Evolutionary conservation across 2,888 invertebrate genomes (phyloP), one percentile per base, ranked within the genome.

Genomic region (Cheilosia vulpina): DNA sequence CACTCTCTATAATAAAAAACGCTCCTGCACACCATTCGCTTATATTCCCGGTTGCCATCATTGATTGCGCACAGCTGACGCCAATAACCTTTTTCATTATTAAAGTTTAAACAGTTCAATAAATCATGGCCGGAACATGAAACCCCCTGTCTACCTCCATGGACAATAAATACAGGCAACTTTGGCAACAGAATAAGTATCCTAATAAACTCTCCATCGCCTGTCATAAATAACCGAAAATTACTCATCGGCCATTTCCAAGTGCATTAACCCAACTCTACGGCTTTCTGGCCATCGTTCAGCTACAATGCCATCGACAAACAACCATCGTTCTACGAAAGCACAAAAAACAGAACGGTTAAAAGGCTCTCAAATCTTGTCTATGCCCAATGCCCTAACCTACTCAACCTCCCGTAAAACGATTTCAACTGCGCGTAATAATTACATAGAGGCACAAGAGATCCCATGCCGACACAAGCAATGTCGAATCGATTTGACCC

Each of bases 181-280:
- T 43, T 79, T 79, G 79, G 79, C 79, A 72, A 34, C 53, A 15
- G 34, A 45, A 21, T 21, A 55, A 31, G 53, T 31, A 24, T 50
- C 34, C 50, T 63, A 65, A 71, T 76, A 82, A 66, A 76, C 58
- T 58, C 53, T 27, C 57, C 62, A 80, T 60, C 63, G 24, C 15
- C 41, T 43, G 47, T 53, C 77, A 82, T 82, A 72, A 82, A 82
- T 82, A 72, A 82, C 9, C 55, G n/a, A 17, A 55, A 55, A 31
- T 55, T 31, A 34, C 34, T 55, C 55, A 17, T n/a, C 52, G 52
- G 52, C 52, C 24, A 52, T 53, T 60, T 58, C 24, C 27, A 65
- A 82, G 82, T 82, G 60, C 77, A 77, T 77, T 82, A 77, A 82
- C 71, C 82, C 76, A 71, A 45, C 34, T 45, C 41, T 13, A 24